Evolutionary conservation across 2,113 vertebrate genomes (phyloP).

Genomic region (Pseudorasbora parva): DNA sequence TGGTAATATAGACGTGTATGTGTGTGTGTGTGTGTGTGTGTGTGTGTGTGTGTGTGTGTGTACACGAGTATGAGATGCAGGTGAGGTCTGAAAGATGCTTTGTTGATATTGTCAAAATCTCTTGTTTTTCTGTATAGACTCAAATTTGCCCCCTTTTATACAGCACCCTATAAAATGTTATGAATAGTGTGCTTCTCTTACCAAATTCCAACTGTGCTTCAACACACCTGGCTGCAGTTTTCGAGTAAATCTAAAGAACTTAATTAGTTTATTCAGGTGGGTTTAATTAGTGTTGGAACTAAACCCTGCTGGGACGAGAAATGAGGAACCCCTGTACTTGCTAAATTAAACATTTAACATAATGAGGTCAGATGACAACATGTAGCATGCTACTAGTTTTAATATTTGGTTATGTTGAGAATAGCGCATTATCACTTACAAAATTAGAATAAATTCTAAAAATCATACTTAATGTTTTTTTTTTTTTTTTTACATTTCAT

Average conservation of each 20-base stretch:
- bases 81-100: conserved; percentile 21
- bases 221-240: neutral
- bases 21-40: conserved; percentile 37
- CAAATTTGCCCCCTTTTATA: conserved; percentile 18
- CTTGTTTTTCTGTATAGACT: conserved; percentile 45
- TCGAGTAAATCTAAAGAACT: neutral
- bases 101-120: conserved; percentile 5
- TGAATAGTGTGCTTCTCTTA: neutral
- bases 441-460: no score
- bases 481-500: no score
- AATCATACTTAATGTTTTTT: no score
- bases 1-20: no score
- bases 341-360: neutral
- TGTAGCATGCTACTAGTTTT: neutral
- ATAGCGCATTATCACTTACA: neutral
- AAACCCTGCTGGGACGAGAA: neutral
- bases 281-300: neutral
- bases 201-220: neutral
- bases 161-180: neutral
- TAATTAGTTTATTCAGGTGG: conserved; percentile 15
- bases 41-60: conserved; percentile 25
- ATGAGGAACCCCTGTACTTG: neutral
- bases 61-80: neutral
- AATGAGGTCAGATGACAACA: neutral
- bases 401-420: neutral